Evolutionary conservation across 2,797 vertebrate species (phyloP).

Genomic region (Morus bassanus): DNA sequence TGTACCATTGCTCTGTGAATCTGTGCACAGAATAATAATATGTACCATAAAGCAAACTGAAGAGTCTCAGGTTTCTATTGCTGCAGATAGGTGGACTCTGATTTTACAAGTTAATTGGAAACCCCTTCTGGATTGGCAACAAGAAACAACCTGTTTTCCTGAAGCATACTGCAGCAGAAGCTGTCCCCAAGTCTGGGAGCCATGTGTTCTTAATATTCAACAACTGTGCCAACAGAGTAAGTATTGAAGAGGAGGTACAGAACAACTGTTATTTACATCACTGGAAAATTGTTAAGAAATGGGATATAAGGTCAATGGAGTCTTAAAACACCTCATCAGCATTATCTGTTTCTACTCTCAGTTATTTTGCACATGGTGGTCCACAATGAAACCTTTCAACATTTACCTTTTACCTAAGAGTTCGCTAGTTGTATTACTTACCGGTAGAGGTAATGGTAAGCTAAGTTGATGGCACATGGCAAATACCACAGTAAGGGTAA

Average conservation of each 20-base stretch:
- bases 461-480: neutral
- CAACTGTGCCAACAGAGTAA: neutral
- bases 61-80: conserved; percentile 32
- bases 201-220: neutral
- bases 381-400: conserved; percentile 10
- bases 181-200: neutral
- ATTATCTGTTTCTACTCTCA: neutral
- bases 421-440: neutral
- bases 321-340: conserved; percentile 22
- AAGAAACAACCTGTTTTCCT: conserved; percentile 47
- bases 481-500: conserved; percentile 5
- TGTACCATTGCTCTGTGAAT: neutral
- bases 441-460: neutral
- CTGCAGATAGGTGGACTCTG: neutral
- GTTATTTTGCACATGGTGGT: neutral
- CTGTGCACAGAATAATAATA: conserved; percentile 60
- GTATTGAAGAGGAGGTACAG: neutral
- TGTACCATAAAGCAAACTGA: neutral
- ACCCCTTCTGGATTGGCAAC: neutral
- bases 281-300: neutral
- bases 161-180: neutral
- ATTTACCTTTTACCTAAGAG: neutral
- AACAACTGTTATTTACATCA: neutral
- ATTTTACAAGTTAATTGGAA: neutral
- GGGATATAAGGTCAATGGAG: neutral